These are phyloP conservation scores for Sebastes baramenuke DNA, from an alignment of 2,797 vertebrate species.

Conservation along the genomic window DNA sequence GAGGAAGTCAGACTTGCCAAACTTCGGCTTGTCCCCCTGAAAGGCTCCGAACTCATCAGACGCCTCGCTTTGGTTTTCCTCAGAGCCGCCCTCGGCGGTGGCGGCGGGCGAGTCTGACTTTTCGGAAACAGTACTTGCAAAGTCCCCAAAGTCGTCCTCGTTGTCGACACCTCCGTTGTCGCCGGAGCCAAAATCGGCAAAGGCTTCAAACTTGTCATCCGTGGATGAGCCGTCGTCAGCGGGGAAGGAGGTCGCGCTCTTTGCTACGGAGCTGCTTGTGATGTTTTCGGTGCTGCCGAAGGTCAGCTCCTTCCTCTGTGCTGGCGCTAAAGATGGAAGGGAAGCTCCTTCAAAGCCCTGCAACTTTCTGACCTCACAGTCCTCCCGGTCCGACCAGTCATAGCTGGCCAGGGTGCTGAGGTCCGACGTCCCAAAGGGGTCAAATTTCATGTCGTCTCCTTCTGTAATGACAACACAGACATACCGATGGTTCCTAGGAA, in stretches of 20 bases:
- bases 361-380: slow-evolving; percentile 82
- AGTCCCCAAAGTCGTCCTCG: slow-evolving; percentile 87
- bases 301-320: slow-evolving; percentile 88
- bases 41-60: slow-evolving; percentile 92
- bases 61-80: slow-evolving; percentile 78
- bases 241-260: slow-evolving; percentile 84
- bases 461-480: slow-evolving; percentile 88
- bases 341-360: slow-evolving; percentile 76
- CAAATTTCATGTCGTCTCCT: slow-evolving; percentile 92
- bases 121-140: slow-evolving; percentile 82
- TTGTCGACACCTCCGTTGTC: slow-evolving; percentile 51
- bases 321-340: slow-evolving; percentile 80
- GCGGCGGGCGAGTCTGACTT: slow-evolving; percentile 75
- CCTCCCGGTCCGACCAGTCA: slow-evolving; percentile 93
- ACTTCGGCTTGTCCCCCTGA: slow-evolving; percentile 96
- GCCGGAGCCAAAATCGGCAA: slow-evolving; percentile 81
- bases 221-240: slow-evolving; percentile 78
- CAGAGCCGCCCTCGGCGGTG: slow-evolving; percentile 40
- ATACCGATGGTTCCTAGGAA: slow-evolving; percentile 71
- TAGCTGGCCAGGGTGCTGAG: slow-evolving; percentile 87
- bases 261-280: slow-evolving; percentile 84
- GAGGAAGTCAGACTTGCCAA: slow-evolving; percentile 98
- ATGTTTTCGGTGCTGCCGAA: slow-evolving; percentile 91
- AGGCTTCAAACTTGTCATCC: slow-evolving; percentile 83
- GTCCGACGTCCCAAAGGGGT: slow-evolving; percentile 88